A percentile compares a stretch with the other conserved stretches of the same genome.
Evolutionary conservation across 2,797 vertebrate genomes (phyloP).

Genomic region (Gorsachius magnificus): DNA sequence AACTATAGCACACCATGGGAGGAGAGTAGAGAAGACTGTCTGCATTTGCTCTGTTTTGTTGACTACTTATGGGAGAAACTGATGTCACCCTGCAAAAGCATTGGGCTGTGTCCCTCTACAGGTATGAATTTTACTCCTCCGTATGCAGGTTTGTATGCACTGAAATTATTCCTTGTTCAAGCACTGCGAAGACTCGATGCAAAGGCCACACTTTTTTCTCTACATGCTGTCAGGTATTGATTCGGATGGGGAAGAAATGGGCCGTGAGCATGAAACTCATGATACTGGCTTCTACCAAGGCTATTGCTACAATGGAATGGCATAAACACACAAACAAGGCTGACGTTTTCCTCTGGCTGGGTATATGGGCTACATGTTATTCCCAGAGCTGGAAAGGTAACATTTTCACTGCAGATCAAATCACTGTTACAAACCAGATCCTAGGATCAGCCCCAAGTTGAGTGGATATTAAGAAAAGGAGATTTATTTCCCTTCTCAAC

Average conservation of each 20-base stretch:
- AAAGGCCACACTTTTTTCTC: background rate
- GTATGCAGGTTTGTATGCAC: background rate
- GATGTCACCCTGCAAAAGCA: background rate
- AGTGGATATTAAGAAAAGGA: background rate
- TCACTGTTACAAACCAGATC: background rate
- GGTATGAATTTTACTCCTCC: background rate
- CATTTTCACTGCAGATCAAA: background rate
- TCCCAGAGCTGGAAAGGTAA: background rate
- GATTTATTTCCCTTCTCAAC: background rate
- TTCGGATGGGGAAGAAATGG: background rate
- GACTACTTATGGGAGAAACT: background rate
- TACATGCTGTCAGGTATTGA: background rate
- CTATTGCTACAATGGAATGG: background rate
- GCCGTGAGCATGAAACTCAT: background rate
- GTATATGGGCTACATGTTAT: background rate
- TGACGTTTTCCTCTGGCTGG: background rate
- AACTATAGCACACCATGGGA: accelerated
- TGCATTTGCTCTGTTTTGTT: background rate
- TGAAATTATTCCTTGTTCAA: background rate
- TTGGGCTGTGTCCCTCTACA: background rate
- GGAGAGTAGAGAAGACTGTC: background rate
- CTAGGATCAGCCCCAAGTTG: background rate
- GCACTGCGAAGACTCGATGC: background rate
- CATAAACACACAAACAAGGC: background rate
- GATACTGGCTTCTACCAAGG: background rate